Evolutionary conservation across 35 echinoderm and acorn worm genomes (phyloP).

Genomic region (Acanthaster planci): DNA sequence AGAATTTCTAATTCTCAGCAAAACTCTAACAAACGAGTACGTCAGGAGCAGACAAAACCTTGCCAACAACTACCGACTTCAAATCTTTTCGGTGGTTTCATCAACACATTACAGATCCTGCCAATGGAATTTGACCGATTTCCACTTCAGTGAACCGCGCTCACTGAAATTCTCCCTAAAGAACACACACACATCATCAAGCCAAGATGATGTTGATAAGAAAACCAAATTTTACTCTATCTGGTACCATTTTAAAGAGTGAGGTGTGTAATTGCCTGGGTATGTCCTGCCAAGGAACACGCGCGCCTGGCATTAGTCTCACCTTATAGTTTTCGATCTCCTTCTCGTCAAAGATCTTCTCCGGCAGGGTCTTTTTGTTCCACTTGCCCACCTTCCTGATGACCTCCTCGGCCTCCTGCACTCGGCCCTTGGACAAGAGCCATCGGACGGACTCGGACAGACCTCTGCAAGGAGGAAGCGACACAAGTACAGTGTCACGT

Average conservation of each 20-base stretch:
- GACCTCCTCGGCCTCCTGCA: slow-evolving; percentile 28
- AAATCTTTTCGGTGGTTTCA: not conserved
- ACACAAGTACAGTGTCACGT: no score
- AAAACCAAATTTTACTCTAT: no score
- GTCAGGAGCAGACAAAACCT: not conserved
- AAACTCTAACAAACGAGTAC: not conserved
- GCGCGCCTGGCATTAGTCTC: not conserved
- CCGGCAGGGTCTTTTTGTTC: slow-evolving; percentile 8
- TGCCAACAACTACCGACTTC: not conserved
- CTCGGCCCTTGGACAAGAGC: slow-evolving; percentile 18
- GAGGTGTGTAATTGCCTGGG: no score
- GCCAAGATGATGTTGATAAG: no score
- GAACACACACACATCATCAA: no score
- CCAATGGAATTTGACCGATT: no score
- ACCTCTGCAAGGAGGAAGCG: not conserved
- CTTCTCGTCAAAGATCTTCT: slow-evolving; percentile 17
- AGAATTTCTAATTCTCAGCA: not conserved
- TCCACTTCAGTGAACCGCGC: no score
- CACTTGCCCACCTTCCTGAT: slow-evolving; percentile 12
- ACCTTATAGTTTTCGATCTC: not conserved
- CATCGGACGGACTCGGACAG: slow-evolving; percentile 3
- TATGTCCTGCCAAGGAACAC: no score
- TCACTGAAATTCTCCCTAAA: no score
- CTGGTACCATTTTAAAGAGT: no score
- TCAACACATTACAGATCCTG: not conserved